Conservation (phyloP, 2,888 invertebrate species). For the Nebria brevicollis region DNA sequence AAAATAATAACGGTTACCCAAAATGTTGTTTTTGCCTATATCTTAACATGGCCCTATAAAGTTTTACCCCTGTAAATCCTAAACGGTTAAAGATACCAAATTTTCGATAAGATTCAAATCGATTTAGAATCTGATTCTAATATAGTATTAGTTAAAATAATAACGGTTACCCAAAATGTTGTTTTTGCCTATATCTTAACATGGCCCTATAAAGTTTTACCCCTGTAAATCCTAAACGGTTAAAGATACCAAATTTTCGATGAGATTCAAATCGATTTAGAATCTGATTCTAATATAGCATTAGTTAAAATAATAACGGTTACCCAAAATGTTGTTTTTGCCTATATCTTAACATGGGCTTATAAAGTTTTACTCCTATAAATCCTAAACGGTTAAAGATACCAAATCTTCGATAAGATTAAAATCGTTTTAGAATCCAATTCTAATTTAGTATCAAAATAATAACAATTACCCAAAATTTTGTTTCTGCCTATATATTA, state of each 20-base stretch:
- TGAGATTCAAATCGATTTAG: background rate
- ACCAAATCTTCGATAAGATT: background rate
- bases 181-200: slow-evolving; percentile 3
- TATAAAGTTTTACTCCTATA: background rate
- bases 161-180: background rate
- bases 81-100: background rate
- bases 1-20: background rate
- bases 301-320: background rate
- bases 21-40: background rate
- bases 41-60: background rate
- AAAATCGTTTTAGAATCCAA: background rate
- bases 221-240: background rate
- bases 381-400: background rate
- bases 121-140: background rate
- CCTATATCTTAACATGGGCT: background rate
- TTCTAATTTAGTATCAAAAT: background rate
- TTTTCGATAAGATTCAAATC: background rate
- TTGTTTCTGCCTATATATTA: background rate
- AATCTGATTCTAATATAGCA: background rate
- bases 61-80: background rate
- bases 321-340: background rate
- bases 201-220: background rate
- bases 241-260: background rate
- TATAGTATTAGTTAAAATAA: background rate
- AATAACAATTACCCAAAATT: background rate